These are phyloP conservation scores for Bovichtus variegatus DNA, from an alignment of 2,797 vertebrate genomes.

Conservation along the genomic window DNA sequence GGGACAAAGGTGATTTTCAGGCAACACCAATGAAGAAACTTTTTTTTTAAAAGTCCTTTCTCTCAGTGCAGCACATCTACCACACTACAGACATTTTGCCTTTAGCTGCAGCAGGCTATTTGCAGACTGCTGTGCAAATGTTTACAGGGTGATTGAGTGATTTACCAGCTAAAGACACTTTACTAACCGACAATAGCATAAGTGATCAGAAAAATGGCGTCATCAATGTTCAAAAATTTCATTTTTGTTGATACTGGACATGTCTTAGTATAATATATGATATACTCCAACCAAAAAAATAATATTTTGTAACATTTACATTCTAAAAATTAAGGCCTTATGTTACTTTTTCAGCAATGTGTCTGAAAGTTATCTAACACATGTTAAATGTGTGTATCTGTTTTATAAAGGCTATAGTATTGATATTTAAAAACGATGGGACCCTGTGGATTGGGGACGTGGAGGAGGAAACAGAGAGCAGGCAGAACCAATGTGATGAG, in stretches of 20 bases:
- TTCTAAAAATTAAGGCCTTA: too few species aligned
- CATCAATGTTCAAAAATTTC: not conserved
- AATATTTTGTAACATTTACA: too few species aligned
- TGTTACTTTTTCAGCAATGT: not conserved
- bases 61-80: not conserved
- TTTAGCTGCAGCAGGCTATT: constrained; percentile 20
- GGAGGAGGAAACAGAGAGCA: constrained; percentile 9
- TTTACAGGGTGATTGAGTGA: constrained; percentile 25
- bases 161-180: not conserved
- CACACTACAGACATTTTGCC: not conserved
- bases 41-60: not conserved
- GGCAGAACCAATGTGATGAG: constrained; percentile 66
- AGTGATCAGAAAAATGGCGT: not conserved
- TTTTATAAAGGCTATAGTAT: too few species aligned
- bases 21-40: not conserved
- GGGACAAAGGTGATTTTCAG: not conserved
- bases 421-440: too few species aligned
- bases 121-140: constrained; percentile 38
- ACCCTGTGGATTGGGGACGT: too few species aligned
- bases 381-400: too few species aligned
- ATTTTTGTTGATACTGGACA: not conserved
- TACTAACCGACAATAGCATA: not conserved
- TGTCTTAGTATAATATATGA: not conserved
- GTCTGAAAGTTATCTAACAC: not conserved
- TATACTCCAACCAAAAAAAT: not conserved